Conservation (phyloP, 2,113 vertebrate species). For the Albula goreensis region DNA sequence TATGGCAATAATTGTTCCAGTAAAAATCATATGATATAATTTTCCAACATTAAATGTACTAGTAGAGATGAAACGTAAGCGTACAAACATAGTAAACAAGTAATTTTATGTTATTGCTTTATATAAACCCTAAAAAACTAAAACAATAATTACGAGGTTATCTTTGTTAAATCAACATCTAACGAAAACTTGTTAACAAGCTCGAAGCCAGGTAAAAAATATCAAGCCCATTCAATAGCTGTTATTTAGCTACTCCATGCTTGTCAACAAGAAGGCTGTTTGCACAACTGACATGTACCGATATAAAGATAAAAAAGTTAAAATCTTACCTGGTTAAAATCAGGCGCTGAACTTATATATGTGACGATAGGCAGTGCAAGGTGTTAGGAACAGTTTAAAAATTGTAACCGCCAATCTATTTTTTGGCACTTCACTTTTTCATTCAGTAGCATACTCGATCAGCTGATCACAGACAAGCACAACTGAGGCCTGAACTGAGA, state of each 20-base stretch:
- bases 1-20: too few relatives aligned
- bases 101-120: too few relatives aligned
- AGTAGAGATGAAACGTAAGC: too few relatives aligned
- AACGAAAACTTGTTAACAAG: neutral
- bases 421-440: slow-evolving; percentile 49
- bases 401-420: slow-evolving; percentile 57
- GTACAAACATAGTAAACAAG: too few relatives aligned
- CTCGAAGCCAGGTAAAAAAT: neutral
- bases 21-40: too few relatives aligned
- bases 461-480: slow-evolving; percentile 57
- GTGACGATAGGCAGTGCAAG: neutral
- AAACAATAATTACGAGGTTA: too few relatives aligned
- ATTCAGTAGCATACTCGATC: slow-evolving; percentile 60
- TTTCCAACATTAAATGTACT: too few relatives aligned
- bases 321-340: slow-evolving; percentile 20
- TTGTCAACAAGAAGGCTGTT: neutral
- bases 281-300: neutral
- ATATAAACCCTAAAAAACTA: too few relatives aligned
- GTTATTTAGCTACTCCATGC: neutral
- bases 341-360: neutral
- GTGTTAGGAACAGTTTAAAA: slow-evolving; percentile 5
- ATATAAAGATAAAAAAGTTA: neutral
- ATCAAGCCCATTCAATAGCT: neutral
- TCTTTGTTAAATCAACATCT: too few relatives aligned
- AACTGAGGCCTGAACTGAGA: too few relatives aligned